A percentile compares a stretch with the other conserved stretches of the same genome.
Evolutionary conservation across 2,113 vertebrate genomes (phyloP).

Genomic region (Lepus timidus): DNA sequence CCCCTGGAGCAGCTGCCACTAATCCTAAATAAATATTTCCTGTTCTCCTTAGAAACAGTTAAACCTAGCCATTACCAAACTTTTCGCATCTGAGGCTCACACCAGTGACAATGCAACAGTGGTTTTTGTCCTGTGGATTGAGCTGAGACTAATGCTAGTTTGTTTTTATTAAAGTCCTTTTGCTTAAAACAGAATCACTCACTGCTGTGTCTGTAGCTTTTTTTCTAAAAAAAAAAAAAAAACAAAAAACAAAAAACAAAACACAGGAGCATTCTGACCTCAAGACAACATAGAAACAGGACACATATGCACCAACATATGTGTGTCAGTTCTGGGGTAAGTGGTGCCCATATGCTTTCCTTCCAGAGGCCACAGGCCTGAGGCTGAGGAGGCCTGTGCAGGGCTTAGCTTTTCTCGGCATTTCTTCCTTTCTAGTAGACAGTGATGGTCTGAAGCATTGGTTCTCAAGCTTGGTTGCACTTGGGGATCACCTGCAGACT

Average conservation of each 20-base stretch:
- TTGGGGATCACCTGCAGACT: neutral
- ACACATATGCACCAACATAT: neutral
- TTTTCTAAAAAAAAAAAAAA: neutral
- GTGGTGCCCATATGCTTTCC: neutral
- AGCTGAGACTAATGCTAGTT: conserved; percentile 60
- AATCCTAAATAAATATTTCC: conserved; percentile 89
- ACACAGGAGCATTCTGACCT: neutral
- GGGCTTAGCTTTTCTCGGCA: neutral
- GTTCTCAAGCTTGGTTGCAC: conserved; percentile 10
- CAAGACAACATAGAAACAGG: neutral
- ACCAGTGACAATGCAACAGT: neutral
- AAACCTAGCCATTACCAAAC: conserved; percentile 74
- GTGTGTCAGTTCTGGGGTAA: neutral
- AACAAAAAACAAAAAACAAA: neutral
- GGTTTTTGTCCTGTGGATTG: conserved; percentile 63
- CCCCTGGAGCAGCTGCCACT: conserved; percentile 82
- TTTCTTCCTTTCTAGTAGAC: neutral
- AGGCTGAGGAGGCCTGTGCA: neutral
- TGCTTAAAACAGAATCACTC: conserved; percentile 40
- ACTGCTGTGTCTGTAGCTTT: neutral
- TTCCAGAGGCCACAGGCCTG: neutral
- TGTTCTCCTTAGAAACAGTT: conserved; percentile 83
- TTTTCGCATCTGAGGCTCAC: conserved; percentile 62
- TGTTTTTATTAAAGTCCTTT: conserved; percentile 61
- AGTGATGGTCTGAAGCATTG: neutral